Base-by-base conservation (phyloP, 2,888 invertebrate genomes). In the Sphinx pinastri region DNA sequence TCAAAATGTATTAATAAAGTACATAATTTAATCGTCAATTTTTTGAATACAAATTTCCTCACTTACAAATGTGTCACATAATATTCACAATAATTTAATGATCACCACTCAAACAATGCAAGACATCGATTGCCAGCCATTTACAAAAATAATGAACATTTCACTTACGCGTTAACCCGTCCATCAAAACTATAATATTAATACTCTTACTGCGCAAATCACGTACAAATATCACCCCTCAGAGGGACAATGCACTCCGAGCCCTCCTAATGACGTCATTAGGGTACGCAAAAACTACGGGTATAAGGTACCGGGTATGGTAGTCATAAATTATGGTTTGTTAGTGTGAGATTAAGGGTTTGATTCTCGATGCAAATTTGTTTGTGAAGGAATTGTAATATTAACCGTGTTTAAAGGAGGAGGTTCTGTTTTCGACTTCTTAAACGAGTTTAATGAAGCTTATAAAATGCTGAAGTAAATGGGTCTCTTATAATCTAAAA, bases 251-350 rank as follows among this genome's bases (percentile, higher is more conserved):
- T 69, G 69, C 69, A 47, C 47, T 47, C 57, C 38, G 57, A 57
- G 58, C 55, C 51, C 49, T 31, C 57, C 60, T 71, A 71, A 71
- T 71, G 63, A 71, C 71, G 58, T 71, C 71, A 71, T 71, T 71
- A 71, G 71, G 47, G 13, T 13, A 6, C 57, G 67, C 70, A 70
- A 70, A 70, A 70, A 67, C 70, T 52, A 49, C 51, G 38, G 19
- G 6, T 47, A 54, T 47, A n/a, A 55, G 45, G 38, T 51, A 52
- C 68, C 52, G 45, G 19, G 58, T 59, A n/a, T 68, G 58, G 63
- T 49, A 7, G 13, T 63, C 49, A 63, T 63, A 63, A 63, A 63
- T 63, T 63, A 63, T 63, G 47, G 63, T 12, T 47, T 16, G n/a
- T 38, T 60, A 10, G 49, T 63, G 63, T 49, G 63, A 19, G 8